Conservation (phyloP, 2,113 vertebrate species). For the Nycticebus coucang region DNA sequence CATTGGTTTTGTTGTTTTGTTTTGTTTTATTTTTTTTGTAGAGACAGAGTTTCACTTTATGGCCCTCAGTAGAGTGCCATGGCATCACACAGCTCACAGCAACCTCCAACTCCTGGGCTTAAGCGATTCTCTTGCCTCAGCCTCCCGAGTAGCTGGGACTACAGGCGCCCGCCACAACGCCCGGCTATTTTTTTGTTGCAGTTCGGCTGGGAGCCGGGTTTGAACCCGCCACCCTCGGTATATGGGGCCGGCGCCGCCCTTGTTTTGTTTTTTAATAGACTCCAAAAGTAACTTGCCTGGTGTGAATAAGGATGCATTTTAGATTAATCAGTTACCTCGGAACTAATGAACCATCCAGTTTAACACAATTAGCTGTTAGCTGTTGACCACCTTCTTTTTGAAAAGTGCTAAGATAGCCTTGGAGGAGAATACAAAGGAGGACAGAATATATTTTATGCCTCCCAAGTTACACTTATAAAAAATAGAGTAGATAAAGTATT, state of each 20-base stretch:
- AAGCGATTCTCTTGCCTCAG: too few relatives aligned
- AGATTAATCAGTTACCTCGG: constrained; percentile 19
- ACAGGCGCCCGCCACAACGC: too few relatives aligned
- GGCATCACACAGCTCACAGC: too few relatives aligned
- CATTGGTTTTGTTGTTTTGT: constrained; percentile 29
- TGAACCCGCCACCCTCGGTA: too few relatives aligned
- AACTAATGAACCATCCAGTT: constrained; percentile 50
- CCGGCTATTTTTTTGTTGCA: too few relatives aligned
- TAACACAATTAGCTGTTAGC: constrained; percentile 52
- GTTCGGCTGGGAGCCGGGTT: too few relatives aligned
- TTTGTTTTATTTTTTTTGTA: too few relatives aligned
- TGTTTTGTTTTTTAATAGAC: constrained; percentile 59
- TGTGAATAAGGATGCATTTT: constrained; percentile 52
- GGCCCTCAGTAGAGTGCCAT: too few relatives aligned
- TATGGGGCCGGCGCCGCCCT: too few relatives aligned
- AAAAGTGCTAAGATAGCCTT: constrained; percentile 36
- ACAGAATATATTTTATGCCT: constrained; percentile 24
- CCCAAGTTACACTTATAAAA: constrained; percentile 34
- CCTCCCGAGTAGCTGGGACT: too few relatives aligned
- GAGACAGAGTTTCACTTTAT: too few relatives aligned
- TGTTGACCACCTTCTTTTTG: constrained; percentile 49
- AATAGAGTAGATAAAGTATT: background rate
- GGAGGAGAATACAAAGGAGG: constrained; percentile 40
- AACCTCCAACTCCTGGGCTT: too few relatives aligned
- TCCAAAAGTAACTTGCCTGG: constrained; percentile 63